These are phyloP conservation scores for Karalla daura DNA, from an alignment of 2,797 vertebrate species.

Conservation along the genomic window DNA sequence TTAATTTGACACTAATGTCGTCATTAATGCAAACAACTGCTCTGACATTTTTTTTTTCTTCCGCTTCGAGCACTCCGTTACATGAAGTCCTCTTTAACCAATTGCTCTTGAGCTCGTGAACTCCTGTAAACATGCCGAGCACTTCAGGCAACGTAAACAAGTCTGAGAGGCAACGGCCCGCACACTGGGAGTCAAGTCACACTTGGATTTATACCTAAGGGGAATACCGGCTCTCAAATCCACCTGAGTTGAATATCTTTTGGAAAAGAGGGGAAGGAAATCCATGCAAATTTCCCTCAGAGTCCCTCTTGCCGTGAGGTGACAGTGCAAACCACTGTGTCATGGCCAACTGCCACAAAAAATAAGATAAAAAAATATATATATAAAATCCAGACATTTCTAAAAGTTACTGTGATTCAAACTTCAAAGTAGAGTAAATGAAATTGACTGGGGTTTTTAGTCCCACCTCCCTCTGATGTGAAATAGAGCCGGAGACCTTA, in stretches of 20 bases:
- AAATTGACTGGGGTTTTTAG: constrained; percentile 72
- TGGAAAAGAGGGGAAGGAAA: constrained; percentile 48
- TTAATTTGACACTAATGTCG: constrained; percentile 34
- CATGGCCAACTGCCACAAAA: constrained; percentile 45
- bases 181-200: constrained; percentile 50
- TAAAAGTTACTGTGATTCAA: constrained; percentile 60
- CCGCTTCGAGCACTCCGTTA: constrained; percentile 32
- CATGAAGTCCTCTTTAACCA: constrained; percentile 40
- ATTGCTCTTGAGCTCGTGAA: constrained; percentile 24
- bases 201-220: constrained; percentile 54
- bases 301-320: constrained; percentile 43
- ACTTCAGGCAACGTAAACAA: constrained; percentile 56
- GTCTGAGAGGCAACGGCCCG: constrained; percentile 44
- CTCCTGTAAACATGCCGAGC: constrained; percentile 37
- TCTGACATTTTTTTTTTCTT: constrained; percentile 31
- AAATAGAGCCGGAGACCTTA: constrained; percentile 69
- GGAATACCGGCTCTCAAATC: constrained; percentile 55
- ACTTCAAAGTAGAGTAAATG: constrained; percentile 70
- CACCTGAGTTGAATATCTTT: constrained; percentile 64
- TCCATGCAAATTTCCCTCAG: constrained; percentile 63
- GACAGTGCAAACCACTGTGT: constrained; percentile 56
- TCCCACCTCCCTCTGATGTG: constrained; percentile 64
- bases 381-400: constrained; percentile 24
- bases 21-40: constrained; percentile 35
- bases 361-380: constrained; percentile 4